Base-by-base conservation (phyloP, 2,113 vertebrate species). In the Actenoides hombroni region DNA sequence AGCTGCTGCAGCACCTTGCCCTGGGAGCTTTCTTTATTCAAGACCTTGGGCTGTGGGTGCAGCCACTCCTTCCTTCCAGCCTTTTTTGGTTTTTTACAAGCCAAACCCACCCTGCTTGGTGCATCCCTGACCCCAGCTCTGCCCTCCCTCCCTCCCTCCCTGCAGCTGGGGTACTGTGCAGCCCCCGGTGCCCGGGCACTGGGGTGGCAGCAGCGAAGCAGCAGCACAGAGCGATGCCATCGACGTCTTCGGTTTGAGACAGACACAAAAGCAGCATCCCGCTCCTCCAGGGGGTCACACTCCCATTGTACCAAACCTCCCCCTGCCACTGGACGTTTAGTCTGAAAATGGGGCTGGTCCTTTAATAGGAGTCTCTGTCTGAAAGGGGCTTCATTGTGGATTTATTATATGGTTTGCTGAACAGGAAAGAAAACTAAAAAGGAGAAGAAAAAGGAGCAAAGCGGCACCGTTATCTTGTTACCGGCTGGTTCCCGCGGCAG, bases 361-460 rank as follows among this genome's bases (percentile, higher is more conserved):
- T 94, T 93, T 91, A 80, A 86, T 16, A 46, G 69, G 88, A 88
- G 65, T 16, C 69, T 18, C 69, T 18, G 90, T 79, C 82, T 82
- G 92, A 93, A 91, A 93, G 81, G 35, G 71, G 56, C 83, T 77
- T 80, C 87, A 2, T 8, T 68, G 94, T 81, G 85, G 74, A 46
- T 84, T 95, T 70, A 33, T 95, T 81, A 40, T 56, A 82, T 1
- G 8, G 75, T 82, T 94, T 54, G 64, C 37, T 0, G 71, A 95
- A 91, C 67, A 92, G 63, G 56, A 65, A 49, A 60, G 35, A 49
- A 25, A 24, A 53, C 53, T 10, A 49, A 9, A 40, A n/a, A 9
- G 35, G 5, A 33, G 21, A 35, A 73, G 10, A 76, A 73, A 83
- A 76, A 59, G 31, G 48, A 70, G 51, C 5, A 64, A 68, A 83